phyloP scores from a whole-genome alignment of 2,888 invertebrate species.

The Clanis bilineata region DNA sequence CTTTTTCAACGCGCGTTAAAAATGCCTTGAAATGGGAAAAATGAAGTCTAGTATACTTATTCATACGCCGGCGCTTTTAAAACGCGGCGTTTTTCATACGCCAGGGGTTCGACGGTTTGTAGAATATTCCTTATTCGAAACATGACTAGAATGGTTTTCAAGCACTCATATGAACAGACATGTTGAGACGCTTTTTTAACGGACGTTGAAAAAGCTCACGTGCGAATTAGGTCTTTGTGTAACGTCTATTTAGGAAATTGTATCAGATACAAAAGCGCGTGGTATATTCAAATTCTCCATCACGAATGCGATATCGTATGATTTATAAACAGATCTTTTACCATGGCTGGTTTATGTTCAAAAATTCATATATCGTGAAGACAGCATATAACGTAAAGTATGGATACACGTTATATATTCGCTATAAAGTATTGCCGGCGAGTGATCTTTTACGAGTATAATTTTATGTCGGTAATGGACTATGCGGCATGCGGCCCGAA shows the following conservation, averaged over 20 bases:
- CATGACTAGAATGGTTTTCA: too few species aligned
- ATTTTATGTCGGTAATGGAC: background rate
- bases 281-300: background rate
- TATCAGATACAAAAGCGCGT: background rate
- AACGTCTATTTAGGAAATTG: background rate
- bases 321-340: background rate
- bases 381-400: background rate
- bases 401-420: background rate
- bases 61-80: too few species aligned
- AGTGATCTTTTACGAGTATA: constrained; percentile 1
- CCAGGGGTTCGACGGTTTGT: too few species aligned
- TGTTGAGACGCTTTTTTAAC: too few species aligned
- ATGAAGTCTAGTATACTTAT: too few species aligned
- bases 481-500: background rate
- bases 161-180: too few species aligned
- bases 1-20: too few species aligned
- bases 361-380: background rate
- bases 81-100: too few species aligned
- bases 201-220: too few species aligned
- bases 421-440: background rate
- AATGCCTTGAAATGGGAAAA: too few species aligned
- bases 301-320: background rate
- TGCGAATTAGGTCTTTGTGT: too few species aligned
- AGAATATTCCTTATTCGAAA: too few species aligned
- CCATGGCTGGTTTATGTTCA: background rate